Conservation (phyloP, 2,797 vertebrate species). For the Emydoidea blandingii region DNA sequence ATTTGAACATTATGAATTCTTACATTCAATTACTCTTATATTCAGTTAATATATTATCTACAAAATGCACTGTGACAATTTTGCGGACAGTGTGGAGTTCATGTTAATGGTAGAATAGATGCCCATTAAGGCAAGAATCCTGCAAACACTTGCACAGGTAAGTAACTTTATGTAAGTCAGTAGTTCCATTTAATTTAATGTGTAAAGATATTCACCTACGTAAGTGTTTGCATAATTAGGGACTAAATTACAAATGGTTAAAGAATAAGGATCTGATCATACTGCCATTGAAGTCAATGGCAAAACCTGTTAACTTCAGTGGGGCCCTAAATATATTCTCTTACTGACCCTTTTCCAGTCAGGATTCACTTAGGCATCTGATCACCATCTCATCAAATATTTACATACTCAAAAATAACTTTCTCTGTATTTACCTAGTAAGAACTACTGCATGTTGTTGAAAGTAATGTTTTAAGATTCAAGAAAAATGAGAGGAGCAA, state of each 20-base stretch:
- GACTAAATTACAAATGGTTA: background rate
- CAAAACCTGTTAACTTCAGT: background rate
- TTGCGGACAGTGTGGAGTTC: background rate
- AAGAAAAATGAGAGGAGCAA: background rate
- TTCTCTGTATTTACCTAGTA: background rate
- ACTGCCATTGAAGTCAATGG: background rate
- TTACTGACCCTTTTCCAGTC: background rate
- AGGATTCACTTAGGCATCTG: slow-evolving; percentile 24
- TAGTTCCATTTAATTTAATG: background rate
- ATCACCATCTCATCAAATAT: background rate
- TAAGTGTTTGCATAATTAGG: background rate
- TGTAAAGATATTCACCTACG: background rate
- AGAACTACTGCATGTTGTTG: background rate
- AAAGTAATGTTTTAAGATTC: background rate
- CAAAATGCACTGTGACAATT: background rate
- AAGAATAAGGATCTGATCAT: background rate
- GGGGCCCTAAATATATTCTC: background rate
- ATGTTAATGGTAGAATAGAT: background rate
- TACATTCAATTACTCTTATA: background rate
- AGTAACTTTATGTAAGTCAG: background rate
- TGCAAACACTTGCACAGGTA: background rate
- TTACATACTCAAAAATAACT: background rate
- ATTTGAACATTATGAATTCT: background rate
- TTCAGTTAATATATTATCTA: background rate
- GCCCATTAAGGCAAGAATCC: background rate